Percentiles rank a stretch among this genome's conserved stretches.
phyloP scores from a whole-genome alignment of 1,140 invertebrate genomes.

The Elysia chlorotica region DNA sequence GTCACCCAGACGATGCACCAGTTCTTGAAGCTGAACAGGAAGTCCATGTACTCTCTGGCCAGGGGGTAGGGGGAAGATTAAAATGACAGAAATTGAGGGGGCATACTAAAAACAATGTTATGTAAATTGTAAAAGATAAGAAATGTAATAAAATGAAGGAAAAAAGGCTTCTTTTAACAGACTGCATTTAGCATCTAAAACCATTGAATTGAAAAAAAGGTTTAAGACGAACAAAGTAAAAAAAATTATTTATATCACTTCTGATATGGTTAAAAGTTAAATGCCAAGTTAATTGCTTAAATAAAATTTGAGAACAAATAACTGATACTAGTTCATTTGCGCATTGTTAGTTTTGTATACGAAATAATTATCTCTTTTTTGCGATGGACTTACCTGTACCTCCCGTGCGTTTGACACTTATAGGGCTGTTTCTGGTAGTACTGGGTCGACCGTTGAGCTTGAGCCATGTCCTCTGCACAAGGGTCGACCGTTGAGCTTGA shows the following conservation, averaged over 20 bases:
- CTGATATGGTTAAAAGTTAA: no score
- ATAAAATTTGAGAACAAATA: no score
- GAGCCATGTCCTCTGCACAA: slow-evolving; percentile 15
- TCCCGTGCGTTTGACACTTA: slow-evolving; percentile 55
- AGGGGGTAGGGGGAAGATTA: not conserved
- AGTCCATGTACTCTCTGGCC: slow-evolving; percentile 58
- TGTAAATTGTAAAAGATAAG: no score
- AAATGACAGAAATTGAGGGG: no score
- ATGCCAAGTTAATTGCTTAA: no score
- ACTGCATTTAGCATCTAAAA: not conserved
- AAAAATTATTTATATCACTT: no score
- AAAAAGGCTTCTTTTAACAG: not conserved
- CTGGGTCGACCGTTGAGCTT: no score
- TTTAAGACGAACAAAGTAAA: no score
- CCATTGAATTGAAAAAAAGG: not conserved
- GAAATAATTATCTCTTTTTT: not conserved
- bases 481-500: no score
- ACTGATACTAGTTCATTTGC: no score
- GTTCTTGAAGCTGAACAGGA: slow-evolving; percentile 58
- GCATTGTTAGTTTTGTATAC: no score
- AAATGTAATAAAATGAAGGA: not conserved
- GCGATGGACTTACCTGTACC: slow-evolving; percentile 16
- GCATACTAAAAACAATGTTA: no score
- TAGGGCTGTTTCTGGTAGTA: slow-evolving; percentile 48
- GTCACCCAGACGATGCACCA: slow-evolving; percentile 58